phyloP scores from a whole-genome alignment of 2,888 invertebrate species.

The Cryptosula pallasiana region DNA sequence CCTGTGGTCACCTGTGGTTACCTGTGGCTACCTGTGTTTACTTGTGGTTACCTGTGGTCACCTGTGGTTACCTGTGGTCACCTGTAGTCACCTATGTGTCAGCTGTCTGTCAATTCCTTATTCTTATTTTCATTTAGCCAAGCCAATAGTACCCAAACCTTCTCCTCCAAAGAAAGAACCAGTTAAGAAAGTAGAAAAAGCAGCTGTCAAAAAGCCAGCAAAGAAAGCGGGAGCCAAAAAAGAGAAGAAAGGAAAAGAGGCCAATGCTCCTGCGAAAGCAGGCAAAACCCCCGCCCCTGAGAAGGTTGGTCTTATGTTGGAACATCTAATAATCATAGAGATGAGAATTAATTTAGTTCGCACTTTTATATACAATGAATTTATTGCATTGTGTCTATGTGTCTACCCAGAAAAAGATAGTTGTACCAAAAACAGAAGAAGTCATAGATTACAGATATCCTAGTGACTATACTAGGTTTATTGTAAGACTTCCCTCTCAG shows the following conservation, averaged over 20 bases:
- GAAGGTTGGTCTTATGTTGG: background rate
- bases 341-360: too few species aligned
- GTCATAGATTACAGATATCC: background rate
- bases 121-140: background rate
- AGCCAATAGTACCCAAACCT: slow-evolving; percentile 8
- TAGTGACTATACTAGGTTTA: background rate
- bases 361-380: too few species aligned
- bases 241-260: background rate
- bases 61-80: too few species aligned
- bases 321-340: too few species aligned
- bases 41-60: too few species aligned
- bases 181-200: background rate
- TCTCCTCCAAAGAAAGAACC: slow-evolving; percentile 7
- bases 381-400: background rate
- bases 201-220: background rate
- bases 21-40: too few species aligned
- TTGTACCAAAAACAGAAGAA: background rate
- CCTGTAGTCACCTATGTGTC: too few species aligned
- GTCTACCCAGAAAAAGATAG: background rate
- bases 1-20: too few species aligned
- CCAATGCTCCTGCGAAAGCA: background rate
- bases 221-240: background rate
- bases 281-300: background rate
- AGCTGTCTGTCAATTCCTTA: too few species aligned
- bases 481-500: background rate